Conservation (phyloP, 2,113 vertebrate genomes). For the Meriones unguiculatus region DNA sequence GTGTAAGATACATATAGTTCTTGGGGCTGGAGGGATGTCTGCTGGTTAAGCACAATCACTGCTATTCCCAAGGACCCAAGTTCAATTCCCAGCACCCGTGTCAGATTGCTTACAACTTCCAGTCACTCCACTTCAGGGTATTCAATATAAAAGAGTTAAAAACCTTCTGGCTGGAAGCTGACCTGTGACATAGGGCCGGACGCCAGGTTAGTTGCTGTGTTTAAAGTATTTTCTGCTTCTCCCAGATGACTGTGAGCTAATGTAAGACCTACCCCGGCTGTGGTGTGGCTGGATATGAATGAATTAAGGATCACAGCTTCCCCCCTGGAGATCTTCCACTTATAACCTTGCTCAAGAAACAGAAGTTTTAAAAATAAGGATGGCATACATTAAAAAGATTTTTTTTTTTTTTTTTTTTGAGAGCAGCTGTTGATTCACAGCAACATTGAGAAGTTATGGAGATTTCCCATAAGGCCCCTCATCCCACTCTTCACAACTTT, state of each 20-base stretch:
- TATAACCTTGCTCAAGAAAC: slow-evolving; percentile 17
- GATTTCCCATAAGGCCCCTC: neutral
- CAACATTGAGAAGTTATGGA: neutral
- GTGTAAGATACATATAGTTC: neutral
- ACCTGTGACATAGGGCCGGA: neutral
- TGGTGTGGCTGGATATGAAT: slow-evolving; percentile 36
- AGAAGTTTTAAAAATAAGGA: slow-evolving; percentile 12
- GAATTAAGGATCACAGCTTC: slow-evolving; percentile 46
- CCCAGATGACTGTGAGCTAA: slow-evolving; percentile 53
- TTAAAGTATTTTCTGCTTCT: slow-evolving; percentile 59
- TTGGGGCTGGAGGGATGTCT: neutral
- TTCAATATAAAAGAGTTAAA: neutral
- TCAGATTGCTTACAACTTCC: neutral
- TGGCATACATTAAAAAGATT: neutral
- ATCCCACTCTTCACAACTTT: neutral
- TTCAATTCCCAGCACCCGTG: neutral
- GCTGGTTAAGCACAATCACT: neutral
- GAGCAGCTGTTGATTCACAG: neutral
- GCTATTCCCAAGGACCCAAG: neutral
- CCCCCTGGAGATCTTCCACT: slow-evolving; percentile 34
- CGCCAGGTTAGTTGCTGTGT: slow-evolving; percentile 26
- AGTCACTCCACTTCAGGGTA: too few relatives aligned
- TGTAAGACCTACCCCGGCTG: slow-evolving; percentile 17
- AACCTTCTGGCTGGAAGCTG: neutral
- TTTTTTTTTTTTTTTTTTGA: neutral